Evolutionary conservation across 2,888 invertebrate species (phyloP).

Genomic region (Ryuthela nishihirai): DNA sequence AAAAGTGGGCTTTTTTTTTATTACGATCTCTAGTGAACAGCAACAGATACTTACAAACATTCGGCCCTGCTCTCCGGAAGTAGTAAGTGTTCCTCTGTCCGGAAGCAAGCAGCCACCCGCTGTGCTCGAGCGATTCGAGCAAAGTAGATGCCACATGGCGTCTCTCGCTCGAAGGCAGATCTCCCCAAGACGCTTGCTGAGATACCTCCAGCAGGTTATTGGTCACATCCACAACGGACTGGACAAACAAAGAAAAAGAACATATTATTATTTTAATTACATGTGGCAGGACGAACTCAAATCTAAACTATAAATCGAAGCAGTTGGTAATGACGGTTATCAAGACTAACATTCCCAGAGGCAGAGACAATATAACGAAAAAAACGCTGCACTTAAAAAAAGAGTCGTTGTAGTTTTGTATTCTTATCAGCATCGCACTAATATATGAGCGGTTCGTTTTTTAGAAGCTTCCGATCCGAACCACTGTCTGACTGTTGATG

Average conservation of each 20-base stretch:
- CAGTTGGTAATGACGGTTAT: too few relatives aligned
- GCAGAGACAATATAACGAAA: too few relatives aligned
- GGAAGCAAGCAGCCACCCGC: slow-evolving; percentile 48
- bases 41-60: slow-evolving; percentile 28
- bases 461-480: too few relatives aligned
- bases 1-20: not conserved
- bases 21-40: not conserved
- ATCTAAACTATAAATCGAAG: too few relatives aligned
- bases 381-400: too few relatives aligned
- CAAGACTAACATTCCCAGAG: too few relatives aligned
- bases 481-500: too few relatives aligned
- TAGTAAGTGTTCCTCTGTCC: slow-evolving; percentile 25
- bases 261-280: too few relatives aligned
- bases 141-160: slow-evolving; percentile 48
- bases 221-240: slow-evolving; percentile 48
- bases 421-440: too few relatives aligned
- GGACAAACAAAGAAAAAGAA: slow-evolving; percentile 24
- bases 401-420: too few relatives aligned
- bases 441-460: too few relatives aligned
- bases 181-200: slow-evolving; percentile 47
- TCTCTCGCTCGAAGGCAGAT: slow-evolving; percentile 44
- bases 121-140: slow-evolving; percentile 47
- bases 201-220: slow-evolving; percentile 47
- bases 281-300: too few relatives aligned
- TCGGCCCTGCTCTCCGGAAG: slow-evolving; percentile 18